Evolutionary conservation across 1,140 invertebrate species (phyloP), one percentile per base, ranked within the genome.

Genomic region (Drosophila pachea): DNA sequence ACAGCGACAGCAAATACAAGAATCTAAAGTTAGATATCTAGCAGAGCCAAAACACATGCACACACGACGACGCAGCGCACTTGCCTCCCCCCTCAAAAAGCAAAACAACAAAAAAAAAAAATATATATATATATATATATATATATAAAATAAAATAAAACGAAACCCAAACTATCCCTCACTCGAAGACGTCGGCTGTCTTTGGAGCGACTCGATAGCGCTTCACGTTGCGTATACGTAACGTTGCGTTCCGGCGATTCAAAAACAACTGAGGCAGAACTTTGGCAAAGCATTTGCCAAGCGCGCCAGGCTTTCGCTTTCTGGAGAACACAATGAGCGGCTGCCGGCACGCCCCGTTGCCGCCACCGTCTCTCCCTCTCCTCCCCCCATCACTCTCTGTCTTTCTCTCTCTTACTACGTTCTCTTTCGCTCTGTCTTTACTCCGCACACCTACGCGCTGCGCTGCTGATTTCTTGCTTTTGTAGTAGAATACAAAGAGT

Each of bases 241-340:
- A 69, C 61, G 61, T 69, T 29, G 38, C 61, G 67, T 65, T 69
- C 29, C 67, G 61, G 71, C 78, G 78, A 82, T 81, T 77, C 65
- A 77, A 52, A 65, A 50, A 66, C 69, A 82, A 82, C 78, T 82
- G 74, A 82, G 64, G 43, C 50, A 47, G 14, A 55, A 64, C 43
- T 33, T 56, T 12, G 49, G 29, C 63, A 65, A 47, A 59, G 74
- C 78, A 66, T 74, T 78, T 82, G 66, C 71, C 45, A 45, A 35
- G 50, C 61, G 47, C 32, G 32, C 53, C 52, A 49, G 69, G 76
- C 70, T 68, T 75, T 78, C 75, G 75, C 53, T 82, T 82, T 84
- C 79, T 83, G 78, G 68, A 73, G 75, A 84, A 77, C 40, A 38
- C 16, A 33, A 12, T 12, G 9, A 40, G 11, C 32, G 4, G 12